A percentile compares a stretch with the other conserved stretches of the same genome.
Conservation (phyloP, 2,113 vertebrate species). For the Acanthochromis polyacanthus region DNA sequence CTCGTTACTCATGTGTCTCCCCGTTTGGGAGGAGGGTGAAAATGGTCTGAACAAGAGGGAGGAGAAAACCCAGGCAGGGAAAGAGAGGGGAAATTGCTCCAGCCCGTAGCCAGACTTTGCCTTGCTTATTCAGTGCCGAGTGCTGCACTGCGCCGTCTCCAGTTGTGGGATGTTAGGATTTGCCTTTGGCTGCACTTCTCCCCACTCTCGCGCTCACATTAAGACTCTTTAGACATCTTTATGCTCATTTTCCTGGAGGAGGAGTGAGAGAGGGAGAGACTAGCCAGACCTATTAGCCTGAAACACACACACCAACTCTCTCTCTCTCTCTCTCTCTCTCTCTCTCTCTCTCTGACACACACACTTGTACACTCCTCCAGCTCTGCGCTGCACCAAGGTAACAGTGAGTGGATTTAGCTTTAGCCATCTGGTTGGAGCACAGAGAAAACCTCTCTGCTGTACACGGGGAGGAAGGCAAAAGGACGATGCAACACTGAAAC, state of each 20-base stretch:
- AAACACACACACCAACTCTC: constrained; percentile 35
- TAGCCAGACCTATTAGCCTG: constrained; percentile 62
- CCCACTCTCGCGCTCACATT: constrained; percentile 57
- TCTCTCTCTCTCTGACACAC: constrained; percentile 25
- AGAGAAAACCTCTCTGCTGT: constrained; percentile 60
- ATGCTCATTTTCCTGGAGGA: constrained; percentile 70
- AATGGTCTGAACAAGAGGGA: constrained; percentile 68
- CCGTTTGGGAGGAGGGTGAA: constrained; percentile 64
- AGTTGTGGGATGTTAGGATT: constrained; percentile 73
- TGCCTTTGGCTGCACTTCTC: constrained; percentile 67
- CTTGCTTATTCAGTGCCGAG: constrained; percentile 73
- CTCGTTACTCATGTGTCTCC: constrained; percentile 65
- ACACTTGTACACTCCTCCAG: constrained; percentile 50
- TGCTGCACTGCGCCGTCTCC: constrained; percentile 78
- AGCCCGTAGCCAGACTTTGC: constrained; percentile 73
- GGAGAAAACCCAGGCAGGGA: constrained; percentile 53
- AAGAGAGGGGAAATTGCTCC: constrained; percentile 61
- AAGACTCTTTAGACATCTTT: constrained; percentile 73
- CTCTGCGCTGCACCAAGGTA: constrained; percentile 66
- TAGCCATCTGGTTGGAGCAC: constrained; percentile 64
- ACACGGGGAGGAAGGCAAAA: constrained; percentile 20
- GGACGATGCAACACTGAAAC: constrained; percentile 73
- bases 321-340: constrained; percentile 28
- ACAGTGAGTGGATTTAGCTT: constrained; percentile 72
- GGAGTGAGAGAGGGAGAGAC: constrained; percentile 58